Evolutionary conservation across 2,888 invertebrate genomes (phyloP).

Genomic region (Drosophila tanythrix): DNA sequence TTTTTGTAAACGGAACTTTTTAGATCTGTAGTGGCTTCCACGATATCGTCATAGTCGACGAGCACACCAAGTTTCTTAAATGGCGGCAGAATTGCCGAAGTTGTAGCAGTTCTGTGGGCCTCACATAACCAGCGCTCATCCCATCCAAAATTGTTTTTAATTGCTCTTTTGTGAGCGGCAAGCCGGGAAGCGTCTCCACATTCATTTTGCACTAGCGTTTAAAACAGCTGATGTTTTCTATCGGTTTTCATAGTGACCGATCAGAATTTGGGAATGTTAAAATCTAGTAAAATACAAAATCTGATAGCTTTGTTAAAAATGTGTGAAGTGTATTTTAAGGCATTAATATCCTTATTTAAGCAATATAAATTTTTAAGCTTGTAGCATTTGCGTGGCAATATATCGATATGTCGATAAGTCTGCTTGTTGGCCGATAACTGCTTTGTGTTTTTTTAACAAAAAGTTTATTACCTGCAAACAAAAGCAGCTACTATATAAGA

Average conservation of each 20-base stretch:
- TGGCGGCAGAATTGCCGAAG: slow-evolving; percentile 8
- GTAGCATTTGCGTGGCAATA: neutral
- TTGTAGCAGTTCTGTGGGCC: neutral
- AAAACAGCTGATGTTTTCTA: slow-evolving; percentile 17
- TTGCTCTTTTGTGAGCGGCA: slow-evolving; percentile 28
- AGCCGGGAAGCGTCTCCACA: neutral
- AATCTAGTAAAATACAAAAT: neutral
- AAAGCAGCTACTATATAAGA: neutral
- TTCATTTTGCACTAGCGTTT: slow-evolving; percentile 26
- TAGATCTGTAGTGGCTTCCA: slow-evolving; percentile 24
- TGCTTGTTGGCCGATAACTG: neutral
- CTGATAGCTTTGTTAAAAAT: neutral
- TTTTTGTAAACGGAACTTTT: neutral
- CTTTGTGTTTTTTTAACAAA: slow-evolving; percentile 19
- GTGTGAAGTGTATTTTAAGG: neutral
- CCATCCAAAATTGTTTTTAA: slow-evolving; percentile 29
- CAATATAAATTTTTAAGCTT: neutral
- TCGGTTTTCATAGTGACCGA: neutral
- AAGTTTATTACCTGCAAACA: neutral
- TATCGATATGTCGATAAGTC: slow-evolving; percentile 12
- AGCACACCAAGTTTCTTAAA: slow-evolving; percentile 63
- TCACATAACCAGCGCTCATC: slow-evolving; percentile 22
- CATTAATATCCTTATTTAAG: neutral
- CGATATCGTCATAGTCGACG: slow-evolving; percentile 54
- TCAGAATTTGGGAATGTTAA: neutral